phyloP scores from a whole-genome alignment of 2,113 vertebrate genomes.

The Sciurus niger region DNA sequence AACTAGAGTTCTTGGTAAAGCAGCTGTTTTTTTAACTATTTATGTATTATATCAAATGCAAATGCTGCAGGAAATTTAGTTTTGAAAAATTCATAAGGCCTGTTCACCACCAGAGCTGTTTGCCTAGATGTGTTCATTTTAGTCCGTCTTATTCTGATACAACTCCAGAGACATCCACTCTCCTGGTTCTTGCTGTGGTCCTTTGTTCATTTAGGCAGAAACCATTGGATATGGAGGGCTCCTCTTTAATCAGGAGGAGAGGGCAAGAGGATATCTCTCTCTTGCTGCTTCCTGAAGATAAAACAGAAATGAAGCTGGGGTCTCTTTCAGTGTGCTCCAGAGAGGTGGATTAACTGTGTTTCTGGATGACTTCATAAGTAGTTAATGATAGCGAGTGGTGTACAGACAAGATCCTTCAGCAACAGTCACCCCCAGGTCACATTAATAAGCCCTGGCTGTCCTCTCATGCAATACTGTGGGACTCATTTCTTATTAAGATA shows the following conservation, averaged over 20 bases:
- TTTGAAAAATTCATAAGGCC: not conserved
- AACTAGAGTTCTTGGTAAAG: too few species aligned
- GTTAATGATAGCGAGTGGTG: not conserved
- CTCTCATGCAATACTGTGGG: too few species aligned
- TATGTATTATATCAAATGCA: not conserved
- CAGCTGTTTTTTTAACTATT: not conserved
- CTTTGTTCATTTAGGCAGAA: too few species aligned
- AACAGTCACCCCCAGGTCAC: not conserved
- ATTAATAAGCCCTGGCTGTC: too few species aligned
- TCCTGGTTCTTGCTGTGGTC: not conserved
- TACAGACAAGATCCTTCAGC: not conserved
- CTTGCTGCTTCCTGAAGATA: slow-evolving; percentile 26
- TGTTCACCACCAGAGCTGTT: not conserved
- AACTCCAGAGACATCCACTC: not conserved
- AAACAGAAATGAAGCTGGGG: slow-evolving; percentile 64
- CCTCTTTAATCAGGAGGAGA: not conserved
- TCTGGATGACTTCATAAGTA: not conserved
- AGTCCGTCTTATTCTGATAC: not conserved
- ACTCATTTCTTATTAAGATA: too few species aligned
- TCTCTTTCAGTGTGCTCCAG: not conserved
- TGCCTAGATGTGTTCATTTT: not conserved
- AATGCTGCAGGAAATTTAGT: not conserved
- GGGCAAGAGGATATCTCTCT: not conserved
- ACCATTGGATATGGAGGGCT: too few species aligned
- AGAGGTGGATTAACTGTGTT: not conserved